These are phyloP conservation scores for Globia sparganii DNA, from an alignment of 2,888 invertebrate species.

Conservation along the genomic window DNA sequence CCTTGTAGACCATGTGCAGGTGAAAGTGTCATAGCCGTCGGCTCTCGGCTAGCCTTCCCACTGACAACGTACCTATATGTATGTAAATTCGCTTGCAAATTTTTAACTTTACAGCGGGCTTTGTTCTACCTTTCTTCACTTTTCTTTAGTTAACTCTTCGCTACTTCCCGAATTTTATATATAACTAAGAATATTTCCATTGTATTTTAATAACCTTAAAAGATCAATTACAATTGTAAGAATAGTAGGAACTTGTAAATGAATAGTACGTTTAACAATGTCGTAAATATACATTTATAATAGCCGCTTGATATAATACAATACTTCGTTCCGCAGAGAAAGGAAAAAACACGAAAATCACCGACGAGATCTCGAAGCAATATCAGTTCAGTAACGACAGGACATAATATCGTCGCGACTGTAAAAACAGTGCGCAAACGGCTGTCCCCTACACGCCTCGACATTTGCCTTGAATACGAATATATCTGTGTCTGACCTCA, in stretches of 20 bases:
- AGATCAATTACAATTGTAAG: neutral
- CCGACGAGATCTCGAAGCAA: conserved; percentile 69
- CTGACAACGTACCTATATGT: conserved; percentile 42
- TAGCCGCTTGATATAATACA: conserved; percentile 36
- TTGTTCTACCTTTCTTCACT: conserved; percentile 32
- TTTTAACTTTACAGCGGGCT: conserved; percentile 36
- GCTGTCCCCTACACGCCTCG: conserved; percentile 82
- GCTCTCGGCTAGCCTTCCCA: conserved; percentile 6
- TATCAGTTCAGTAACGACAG: conserved; percentile 75
- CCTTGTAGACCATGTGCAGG: conserved; percentile 6
- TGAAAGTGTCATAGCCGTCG: conserved; percentile 39
- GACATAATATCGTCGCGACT: conserved; percentile 75
- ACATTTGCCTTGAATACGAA: conserved; percentile 86
- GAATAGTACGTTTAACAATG: neutral
- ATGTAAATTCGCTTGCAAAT: conserved; percentile 54
- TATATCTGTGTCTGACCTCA: conserved; percentile 88
- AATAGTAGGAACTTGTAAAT: neutral
- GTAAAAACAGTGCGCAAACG: conserved; percentile 84
- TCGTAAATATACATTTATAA: conserved; percentile 8
- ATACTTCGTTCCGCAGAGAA: conserved; percentile 50
- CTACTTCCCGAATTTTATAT: conserved; percentile 1
- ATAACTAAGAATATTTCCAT: neutral
- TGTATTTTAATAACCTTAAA: neutral
- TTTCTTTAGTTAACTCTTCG: conserved; percentile 25
- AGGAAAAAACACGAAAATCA: conserved; percentile 63